Evolutionary conservation across 2,888 invertebrate genomes (phyloP).

Genomic region (Drosophila tripunctata): DNA sequence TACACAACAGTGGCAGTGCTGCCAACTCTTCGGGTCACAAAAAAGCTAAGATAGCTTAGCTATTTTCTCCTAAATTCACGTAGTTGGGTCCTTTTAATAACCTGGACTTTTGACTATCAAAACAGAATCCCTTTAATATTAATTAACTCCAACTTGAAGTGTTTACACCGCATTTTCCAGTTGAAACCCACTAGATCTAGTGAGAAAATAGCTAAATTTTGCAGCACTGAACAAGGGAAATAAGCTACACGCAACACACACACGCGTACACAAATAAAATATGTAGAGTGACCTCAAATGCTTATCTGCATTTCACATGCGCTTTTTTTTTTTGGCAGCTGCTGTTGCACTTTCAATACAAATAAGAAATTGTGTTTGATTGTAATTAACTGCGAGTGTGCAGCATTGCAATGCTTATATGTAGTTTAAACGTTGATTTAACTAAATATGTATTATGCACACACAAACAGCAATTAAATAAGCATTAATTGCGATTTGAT

Average conservation of each 20-base stretch:
- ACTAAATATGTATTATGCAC: conserved; percentile 60
- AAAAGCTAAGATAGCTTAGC: no score
- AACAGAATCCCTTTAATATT: no score
- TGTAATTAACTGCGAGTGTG: conserved; percentile 11
- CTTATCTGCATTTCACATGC: conserved; percentile 78
- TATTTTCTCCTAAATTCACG: no score
- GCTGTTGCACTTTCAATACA: conserved; percentile 60
- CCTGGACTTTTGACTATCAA: no score
- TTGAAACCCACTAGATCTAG: no score
- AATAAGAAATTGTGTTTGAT: conserved; percentile 13
- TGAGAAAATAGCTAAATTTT: no score
- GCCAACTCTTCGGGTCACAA: no score
- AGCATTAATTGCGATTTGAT: conserved; percentile 73
- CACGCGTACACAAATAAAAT: conserved; percentile 13
- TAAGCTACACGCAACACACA: conserved; percentile 18
- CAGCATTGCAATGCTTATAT: conserved; percentile 2
- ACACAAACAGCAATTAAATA: conserved; percentile 66
- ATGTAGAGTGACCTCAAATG: conserved; percentile 67
- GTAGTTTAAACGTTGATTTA: conserved; percentile 33
- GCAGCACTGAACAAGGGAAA: conserved; percentile 45
- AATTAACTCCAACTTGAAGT: no score
- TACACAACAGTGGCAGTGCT: no score
- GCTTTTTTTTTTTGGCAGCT: conserved; percentile 56
- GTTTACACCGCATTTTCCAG: no score
- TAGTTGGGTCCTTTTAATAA: no score